These are phyloP conservation scores for Orchestes rusci DNA, from an alignment of 2,888 invertebrate genomes.

Conservation along the genomic window DNA sequence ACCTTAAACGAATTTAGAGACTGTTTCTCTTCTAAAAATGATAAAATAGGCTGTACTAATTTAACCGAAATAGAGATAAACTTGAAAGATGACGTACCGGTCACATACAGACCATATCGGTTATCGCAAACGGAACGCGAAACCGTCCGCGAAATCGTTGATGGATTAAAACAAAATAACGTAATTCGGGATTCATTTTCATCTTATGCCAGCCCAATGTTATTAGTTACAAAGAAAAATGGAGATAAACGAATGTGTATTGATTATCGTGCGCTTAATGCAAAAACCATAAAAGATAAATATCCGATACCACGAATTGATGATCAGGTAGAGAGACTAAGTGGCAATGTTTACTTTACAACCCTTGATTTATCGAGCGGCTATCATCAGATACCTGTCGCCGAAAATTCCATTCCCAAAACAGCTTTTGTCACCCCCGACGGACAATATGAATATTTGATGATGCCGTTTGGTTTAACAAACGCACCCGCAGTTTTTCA, in stretches of 20 bases:
- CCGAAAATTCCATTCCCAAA: not conserved
- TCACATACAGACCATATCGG: slow-evolving; percentile 25
- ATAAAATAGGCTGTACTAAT: too few relatives aligned
- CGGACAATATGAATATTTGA: not conserved
- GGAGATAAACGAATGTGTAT: slow-evolving; percentile 22
- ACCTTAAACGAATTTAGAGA: not conserved
- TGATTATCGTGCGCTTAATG: slow-evolving; percentile 13
- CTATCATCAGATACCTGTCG: not conserved
- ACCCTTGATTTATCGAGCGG: slow-evolving; percentile 26
- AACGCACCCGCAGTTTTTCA: not conserved
- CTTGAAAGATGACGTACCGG: slow-evolving; percentile 17
- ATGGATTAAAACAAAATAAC: slow-evolving; percentile 7
- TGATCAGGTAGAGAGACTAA: slow-evolving; percentile 18
- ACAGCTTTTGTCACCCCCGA: not conserved
- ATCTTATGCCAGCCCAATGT: slow-evolving; percentile 23
- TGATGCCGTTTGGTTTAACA: not conserved
- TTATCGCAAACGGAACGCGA: slow-evolving; percentile 22
- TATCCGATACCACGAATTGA: slow-evolving; percentile 12
- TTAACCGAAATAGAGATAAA: too few relatives aligned
- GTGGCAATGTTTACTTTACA: slow-evolving; percentile 20
- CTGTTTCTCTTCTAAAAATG: not conserved
- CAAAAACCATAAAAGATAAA: not conserved
- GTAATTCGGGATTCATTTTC: slow-evolving; percentile 19
- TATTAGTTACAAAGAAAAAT: slow-evolving; percentile 21
- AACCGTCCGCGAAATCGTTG: slow-evolving; percentile 20